Evolutionary conservation across 2,797 vertebrate species (phyloP), one percentile per base, ranked within the genome.

Genomic region (Cichlasoma orientale): DNA sequence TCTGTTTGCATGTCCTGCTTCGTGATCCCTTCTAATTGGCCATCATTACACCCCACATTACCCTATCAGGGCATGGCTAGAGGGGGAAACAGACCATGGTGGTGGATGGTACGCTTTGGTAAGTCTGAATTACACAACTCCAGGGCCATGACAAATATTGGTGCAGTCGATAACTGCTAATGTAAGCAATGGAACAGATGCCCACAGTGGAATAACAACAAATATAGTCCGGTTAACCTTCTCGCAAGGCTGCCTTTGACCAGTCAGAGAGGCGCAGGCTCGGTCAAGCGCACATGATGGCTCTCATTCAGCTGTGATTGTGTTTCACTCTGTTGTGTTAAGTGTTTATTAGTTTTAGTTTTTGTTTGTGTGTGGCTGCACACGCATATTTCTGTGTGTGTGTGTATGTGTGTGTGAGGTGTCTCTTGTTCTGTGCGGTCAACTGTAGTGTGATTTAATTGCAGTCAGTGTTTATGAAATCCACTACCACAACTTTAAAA

Each of bases 41-140:
- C 83, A 44, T 93, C 92, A 95, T 95, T 95, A 95, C 93, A 94
- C 90, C 90, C 93, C 77, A 89, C 93, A 95, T 95, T 94, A 95
- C 89, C 92, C 92, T 92, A 93, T 93, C 92, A 85, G 93, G 86
- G 92, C 82, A 90, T 29, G 86, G 91, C 92, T 89, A 88, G 89
- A 93, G 85, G 88, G 92, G 93, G 90, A 92, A 93, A 92, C 92
- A 93, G 93, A 95, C 94, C 93, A 91, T 94, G 90, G 90, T 92
- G 90, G 90, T 72, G 92, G 89, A 94, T 87, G 83, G 89, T 80
- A 94, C 66, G 94, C 94, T 93, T 94, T 94, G 89, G 92, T 94
- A 92, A 88, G 82, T 93, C 91, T 95, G 92, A 92, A 94, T 95
- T 94, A 95, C 92, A 94, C 94, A 94, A 94, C 89, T 94, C 84